phyloP scores from a whole-genome alignment of 1,140 invertebrate genomes.

The Tetramorium parvispinum region DNA sequence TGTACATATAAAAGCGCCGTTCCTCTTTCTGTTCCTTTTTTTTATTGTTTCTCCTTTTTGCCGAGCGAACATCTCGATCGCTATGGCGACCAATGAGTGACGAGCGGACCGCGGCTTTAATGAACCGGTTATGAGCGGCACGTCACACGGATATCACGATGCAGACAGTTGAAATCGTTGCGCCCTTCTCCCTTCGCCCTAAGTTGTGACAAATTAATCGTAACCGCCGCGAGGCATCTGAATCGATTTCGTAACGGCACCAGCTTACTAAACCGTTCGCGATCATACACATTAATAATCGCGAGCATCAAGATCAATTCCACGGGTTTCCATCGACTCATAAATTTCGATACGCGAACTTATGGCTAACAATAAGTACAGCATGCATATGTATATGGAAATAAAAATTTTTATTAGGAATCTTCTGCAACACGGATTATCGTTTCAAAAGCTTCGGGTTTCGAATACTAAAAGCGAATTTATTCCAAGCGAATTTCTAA shows the following conservation, averaged over 20 bases:
- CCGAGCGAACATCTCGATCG: conserved; percentile 52
- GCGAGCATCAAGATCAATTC: background rate
- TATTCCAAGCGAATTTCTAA: background rate
- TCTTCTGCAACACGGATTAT: background rate
- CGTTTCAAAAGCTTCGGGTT: background rate
- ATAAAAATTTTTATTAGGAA: background rate
- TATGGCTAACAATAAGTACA: background rate
- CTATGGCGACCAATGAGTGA: conserved; percentile 72
- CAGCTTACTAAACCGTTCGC: background rate
- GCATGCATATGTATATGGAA: background rate
- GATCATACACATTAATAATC: conserved; percentile 3
- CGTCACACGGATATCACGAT: conserved; percentile 74
- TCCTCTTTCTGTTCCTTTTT: conserved; percentile 3
- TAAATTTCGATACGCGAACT: conserved; percentile 9
- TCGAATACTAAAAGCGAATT: background rate
- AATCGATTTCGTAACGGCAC: conserved; percentile 61
- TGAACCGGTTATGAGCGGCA: conserved; percentile 75
- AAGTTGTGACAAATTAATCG: conserved; percentile 76
- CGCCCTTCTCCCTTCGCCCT: background rate
- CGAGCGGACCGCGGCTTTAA: conserved; percentile 73
- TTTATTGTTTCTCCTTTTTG: conserved; percentile 40
- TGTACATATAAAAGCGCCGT: background rate
- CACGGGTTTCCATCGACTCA: background rate
- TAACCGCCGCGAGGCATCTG: conserved; percentile 10
- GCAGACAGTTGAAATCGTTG: conserved; percentile 73